Base-by-base conservation (phyloP, 2,797 vertebrate species). In the Chanos chanos region DNA sequence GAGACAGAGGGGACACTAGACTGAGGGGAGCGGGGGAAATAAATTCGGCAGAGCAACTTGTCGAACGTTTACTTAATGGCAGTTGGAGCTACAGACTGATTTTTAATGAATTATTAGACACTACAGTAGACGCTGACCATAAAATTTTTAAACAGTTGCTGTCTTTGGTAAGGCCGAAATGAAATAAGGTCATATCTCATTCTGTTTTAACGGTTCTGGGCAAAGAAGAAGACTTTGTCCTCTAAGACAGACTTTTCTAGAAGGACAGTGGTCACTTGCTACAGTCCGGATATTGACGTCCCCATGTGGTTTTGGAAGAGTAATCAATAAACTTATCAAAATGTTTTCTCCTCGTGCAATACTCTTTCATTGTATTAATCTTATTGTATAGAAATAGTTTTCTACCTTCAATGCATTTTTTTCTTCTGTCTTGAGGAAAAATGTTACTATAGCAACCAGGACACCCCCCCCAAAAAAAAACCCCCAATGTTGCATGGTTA, bases 391-490 rank as follows among this genome's bases (percentile, higher is more conserved):
- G n/a, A n/a, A n/a, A 37, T 41, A n/a, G 39, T 44, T 40, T 19
- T 31, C 16, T 37, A 50, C 55, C 41, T 60, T 47, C 60, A 41
- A 58, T 28, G 59, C 10, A 45, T 36, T 34, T n/a, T 13, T 43
- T 51, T 22, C 66, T 53, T 16, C 44, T 22, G 24, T 44, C 33
- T 54, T 53, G 37, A 34, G 59, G 37, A 24, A 54, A 43, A 37
- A 34, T 4, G 61, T 71, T 68, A 51, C 74, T 60, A 71, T 65
- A 50, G 61, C 58, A 76, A 76, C 74, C 62, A 54, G 15, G 4
- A n/a, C n/a, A n/a, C 28, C 49, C 19, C 48, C 27, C 47, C 34
- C 27, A 66, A 61, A 24, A 63, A 28, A 6, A n/a, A n/a, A n/a
- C n/a, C n/a, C n/a, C n/a, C n/a, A n/a, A 22, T 33, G 48, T 24